These are phyloP conservation scores for Cephus pulcher DNA, from an alignment of 2,888 invertebrate genomes.

Conservation along the genomic window DNA sequence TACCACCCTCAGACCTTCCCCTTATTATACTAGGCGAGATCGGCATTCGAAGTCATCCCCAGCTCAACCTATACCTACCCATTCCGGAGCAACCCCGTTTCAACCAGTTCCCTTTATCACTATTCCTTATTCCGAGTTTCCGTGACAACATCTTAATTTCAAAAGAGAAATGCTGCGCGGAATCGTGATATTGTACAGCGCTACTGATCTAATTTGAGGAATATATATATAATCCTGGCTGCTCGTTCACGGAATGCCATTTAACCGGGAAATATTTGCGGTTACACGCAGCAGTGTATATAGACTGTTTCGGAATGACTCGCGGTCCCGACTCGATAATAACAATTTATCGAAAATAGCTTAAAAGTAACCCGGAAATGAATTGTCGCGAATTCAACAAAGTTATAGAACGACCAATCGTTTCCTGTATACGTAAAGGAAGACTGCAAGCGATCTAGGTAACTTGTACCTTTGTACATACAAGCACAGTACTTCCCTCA, in stretches of 20 bases:
- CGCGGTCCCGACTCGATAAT: neutral
- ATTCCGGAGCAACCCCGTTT: neutral
- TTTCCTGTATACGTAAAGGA: neutral
- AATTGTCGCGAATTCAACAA: neutral
- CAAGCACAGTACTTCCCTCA: constrained; percentile 23
- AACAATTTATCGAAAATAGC: neutral
- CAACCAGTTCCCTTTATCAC: neutral
- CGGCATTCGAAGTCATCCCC: neutral
- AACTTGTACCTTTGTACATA: neutral
- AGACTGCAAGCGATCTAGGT: neutral
- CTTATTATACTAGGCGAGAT: neutral
- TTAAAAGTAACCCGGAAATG: neutral
- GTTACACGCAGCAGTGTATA: neutral
- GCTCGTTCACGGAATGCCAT: neutral
- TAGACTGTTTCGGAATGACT: neutral
- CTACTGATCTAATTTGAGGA: neutral
- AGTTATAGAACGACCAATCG: neutral
- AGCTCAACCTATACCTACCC: neutral
- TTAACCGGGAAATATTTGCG: neutral
- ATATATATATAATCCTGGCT: neutral
- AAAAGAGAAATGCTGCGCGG: neutral
- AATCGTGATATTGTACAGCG: neutral
- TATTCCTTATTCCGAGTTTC: neutral
- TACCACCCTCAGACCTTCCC: neutral
- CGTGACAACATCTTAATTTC: neutral